Conservation (phyloP, 2,888 invertebrate genomes). For the Cheilosia impressa region DNA sequence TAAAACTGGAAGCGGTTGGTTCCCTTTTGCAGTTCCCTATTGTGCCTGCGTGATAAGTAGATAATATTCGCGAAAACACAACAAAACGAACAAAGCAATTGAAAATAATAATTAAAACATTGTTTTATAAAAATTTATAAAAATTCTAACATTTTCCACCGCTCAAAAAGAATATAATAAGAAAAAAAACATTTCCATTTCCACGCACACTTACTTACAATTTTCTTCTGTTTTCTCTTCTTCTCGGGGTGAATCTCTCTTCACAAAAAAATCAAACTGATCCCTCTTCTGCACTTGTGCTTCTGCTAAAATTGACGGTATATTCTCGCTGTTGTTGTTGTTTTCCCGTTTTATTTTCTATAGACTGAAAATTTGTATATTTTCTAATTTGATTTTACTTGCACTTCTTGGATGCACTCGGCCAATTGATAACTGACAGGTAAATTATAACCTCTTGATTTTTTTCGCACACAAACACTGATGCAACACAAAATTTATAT, state of each 20-base stretch:
- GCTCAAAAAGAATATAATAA: not conserved
- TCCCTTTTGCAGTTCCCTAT: constrained; percentile 11
- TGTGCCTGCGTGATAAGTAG: not conserved
- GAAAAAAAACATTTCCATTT: not conserved
- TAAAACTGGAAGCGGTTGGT: not conserved
- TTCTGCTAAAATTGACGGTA: constrained; percentile 15
- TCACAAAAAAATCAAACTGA: not conserved
- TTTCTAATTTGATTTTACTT: constrained; percentile 38
- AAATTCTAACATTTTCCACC: no score
- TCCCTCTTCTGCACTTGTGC: constrained; percentile 10
- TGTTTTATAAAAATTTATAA: not conserved
- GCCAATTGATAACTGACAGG: constrained; percentile 26
- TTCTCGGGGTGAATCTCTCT: constrained; percentile 6
- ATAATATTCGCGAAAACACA: constrained; percentile 10
- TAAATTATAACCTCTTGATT: not conserved
- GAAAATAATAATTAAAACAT: not conserved
- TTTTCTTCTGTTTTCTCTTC: constrained; percentile 33
- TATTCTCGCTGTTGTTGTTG: constrained; percentile 34
- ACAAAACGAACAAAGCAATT: constrained; percentile 5
- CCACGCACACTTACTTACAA: constrained; percentile 25
- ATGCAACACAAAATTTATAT: not conserved
- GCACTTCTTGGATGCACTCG: constrained; percentile 34
- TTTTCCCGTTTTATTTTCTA: constrained; percentile 14
- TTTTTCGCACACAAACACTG: not conserved
- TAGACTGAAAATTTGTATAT: constrained; percentile 22